Base-by-base conservation (phyloP, 2,888 invertebrate species). In the Empis stercorea region DNA sequence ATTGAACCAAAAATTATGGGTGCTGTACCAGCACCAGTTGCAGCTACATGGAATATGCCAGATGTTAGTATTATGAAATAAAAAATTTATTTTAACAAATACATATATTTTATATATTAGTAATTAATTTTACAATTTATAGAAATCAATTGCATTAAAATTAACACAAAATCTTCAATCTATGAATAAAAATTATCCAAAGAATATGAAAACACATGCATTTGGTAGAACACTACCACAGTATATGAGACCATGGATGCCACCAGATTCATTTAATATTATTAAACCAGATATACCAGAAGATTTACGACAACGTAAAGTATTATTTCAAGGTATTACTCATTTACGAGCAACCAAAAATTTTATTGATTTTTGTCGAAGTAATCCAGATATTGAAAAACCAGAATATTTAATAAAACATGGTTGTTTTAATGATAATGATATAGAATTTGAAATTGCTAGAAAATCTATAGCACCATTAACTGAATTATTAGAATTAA, bases 151-250 rank as follows among this genome's bases (percentile, higher is more conserved):
- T 27, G 5, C 23, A 27, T 7, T 27, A 9, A 27, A 27, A 9
- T 27, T 27, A 9, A 9, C 5, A 9, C 6, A 27, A 27, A 27
- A 27, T 9, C 5, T 27, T 4, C 4, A 27, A 9, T 4, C 20
- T 27, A 27, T 27, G 4, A 27, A 4, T 9, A 4, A 27, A 27
- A 27, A 27, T 27, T 4, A 20, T 2, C 23, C 20, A 20, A 27
- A 27, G 7, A 27, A 27, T 7, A 27, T 27, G 2, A 27, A 27
- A 2, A 57, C 58, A 0, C 62, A 66, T 10, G 66, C 66, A 15
- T 70, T 70, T 56, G 70, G 70, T 1, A 56, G 61, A 27, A 64
- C 65, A 4, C 60, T 69, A 15, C 66, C 68, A 0, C 51, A 59
- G 1, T 59, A 60, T 15, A 57, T 64, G 2, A 56, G 64, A 4